Percentiles rank a stretch among this genome's conserved stretches.
phyloP scores from a whole-genome alignment of 2,888 invertebrate species.

The Drosophila nigritarsus region DNA sequence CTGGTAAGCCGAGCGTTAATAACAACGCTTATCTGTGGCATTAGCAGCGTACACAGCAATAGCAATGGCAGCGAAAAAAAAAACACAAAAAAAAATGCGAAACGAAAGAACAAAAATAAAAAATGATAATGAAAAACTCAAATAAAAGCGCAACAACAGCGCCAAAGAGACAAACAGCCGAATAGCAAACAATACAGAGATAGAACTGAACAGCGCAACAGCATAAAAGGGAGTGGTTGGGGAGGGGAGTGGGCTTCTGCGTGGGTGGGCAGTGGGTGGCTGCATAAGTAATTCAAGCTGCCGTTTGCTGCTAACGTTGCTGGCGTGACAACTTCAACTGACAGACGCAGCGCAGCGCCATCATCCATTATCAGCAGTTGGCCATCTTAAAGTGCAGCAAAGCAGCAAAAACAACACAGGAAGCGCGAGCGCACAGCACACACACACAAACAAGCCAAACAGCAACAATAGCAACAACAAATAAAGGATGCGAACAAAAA shows the following conservation, averaged over 20 bases:
- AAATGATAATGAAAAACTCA: conserved; percentile 79
- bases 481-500: conserved; percentile 22
- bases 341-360: conserved; percentile 74
- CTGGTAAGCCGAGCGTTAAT: conserved; percentile 81
- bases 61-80: conserved; percentile 31
- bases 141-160: conserved; percentile 79
- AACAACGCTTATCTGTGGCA: conserved; percentile 82
- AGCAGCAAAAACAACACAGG: conserved; percentile 51
- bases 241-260: neutral
- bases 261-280: conserved; percentile 14
- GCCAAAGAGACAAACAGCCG: conserved; percentile 59
- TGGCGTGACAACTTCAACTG: conserved; percentile 79
- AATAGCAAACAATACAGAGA: conserved; percentile 53
- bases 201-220: conserved; percentile 25
- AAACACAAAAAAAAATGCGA: conserved; percentile 13
- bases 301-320: conserved; percentile 59
- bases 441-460: conserved; percentile 30
- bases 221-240: neutral
- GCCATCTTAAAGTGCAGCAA: conserved; percentile 78
- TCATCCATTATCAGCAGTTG: conserved; percentile 82
- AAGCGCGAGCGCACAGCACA: conserved; percentile 20
- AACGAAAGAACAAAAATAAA: conserved; percentile 25
- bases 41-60: conserved; percentile 69
- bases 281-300: conserved; percentile 75
- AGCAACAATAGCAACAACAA: conserved; percentile 14